phyloP scores from a whole-genome alignment of 2,888 invertebrate species.

The Torymus aiolomorphi region DNA sequence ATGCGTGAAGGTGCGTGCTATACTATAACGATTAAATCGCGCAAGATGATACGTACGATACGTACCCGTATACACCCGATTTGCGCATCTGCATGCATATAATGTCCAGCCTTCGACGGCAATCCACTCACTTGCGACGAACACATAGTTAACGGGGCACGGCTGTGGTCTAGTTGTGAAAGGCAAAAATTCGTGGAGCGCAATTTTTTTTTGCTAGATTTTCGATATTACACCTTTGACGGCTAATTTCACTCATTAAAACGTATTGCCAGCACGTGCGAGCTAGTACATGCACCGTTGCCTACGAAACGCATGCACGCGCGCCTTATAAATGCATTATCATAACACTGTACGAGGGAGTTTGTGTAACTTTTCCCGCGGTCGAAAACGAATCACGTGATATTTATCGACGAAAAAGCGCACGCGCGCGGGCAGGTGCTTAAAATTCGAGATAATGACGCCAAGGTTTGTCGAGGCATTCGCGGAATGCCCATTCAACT shows the following conservation, averaged over 20 bases:
- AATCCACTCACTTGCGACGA: neutral
- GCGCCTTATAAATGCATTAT: conserved; percentile 48
- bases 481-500: neutral
- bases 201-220: conserved; percentile 44
- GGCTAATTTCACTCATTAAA: conserved; percentile 54
- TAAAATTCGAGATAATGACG: conserved; percentile 8
- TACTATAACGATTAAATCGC: too few species aligned
- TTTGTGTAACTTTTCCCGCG: conserved; percentile 42
- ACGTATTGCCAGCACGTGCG: neutral
- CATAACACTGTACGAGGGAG: conserved; percentile 27
- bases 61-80: too few species aligned
- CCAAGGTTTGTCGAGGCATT: too few species aligned
- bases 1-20: neutral
- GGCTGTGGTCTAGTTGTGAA: conserved; percentile 28
- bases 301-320: conserved; percentile 19
- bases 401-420: conserved; percentile 32
- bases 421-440: neutral
- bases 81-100: too few species aligned
- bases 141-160: neutral
- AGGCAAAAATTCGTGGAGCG: conserved; percentile 28
- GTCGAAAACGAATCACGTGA: conserved; percentile 39
- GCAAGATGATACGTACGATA: too few species aligned
- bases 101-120: too few species aligned
- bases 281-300: conserved; percentile 7
- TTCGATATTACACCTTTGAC: conserved; percentile 51